Conservation (phyloP, 2,888 invertebrate genomes). For the Sycophila texana region DNA sequence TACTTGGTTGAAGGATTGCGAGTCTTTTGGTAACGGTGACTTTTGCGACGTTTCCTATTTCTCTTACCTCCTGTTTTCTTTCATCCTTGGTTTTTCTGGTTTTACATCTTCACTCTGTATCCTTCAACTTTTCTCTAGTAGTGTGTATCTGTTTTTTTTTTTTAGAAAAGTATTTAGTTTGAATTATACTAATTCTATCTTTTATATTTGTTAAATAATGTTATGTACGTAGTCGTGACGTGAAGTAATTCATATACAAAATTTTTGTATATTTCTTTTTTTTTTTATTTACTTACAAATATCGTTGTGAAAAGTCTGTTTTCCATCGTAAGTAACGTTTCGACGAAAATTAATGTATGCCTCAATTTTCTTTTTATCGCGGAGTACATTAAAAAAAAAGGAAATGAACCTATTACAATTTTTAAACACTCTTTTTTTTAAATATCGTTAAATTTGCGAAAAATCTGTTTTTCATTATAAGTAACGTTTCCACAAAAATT, state of each 20-base stretch:
- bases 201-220: neutral
- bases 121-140: constrained; percentile 20
- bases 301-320: neutral
- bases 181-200: neutral
- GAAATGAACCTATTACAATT: too few species aligned
- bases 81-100: constrained; percentile 10
- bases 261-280: constrained; percentile 1
- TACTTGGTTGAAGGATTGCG: constrained; percentile 29
- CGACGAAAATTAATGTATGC: neutral
- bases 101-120: neutral
- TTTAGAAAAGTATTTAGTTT: constrained; percentile 30
- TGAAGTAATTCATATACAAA: neutral
- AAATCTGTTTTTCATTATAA: too few species aligned
- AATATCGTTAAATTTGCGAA: too few species aligned
- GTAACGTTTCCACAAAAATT: neutral
- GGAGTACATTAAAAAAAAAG: too few species aligned
- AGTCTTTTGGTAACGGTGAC: constrained; percentile 9
- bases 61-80: constrained; percentile 1
- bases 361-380: neutral
- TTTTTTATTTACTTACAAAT: constrained; percentile 16
- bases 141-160: constrained; percentile 2
- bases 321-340: neutral
- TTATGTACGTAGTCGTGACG: too few species aligned
- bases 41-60: constrained; percentile 19
- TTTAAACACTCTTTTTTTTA: too few species aligned